These are phyloP conservation scores for Cactoblastis cactorum DNA, from an alignment of 2,888 invertebrate species.

Conservation along the genomic window DNA sequence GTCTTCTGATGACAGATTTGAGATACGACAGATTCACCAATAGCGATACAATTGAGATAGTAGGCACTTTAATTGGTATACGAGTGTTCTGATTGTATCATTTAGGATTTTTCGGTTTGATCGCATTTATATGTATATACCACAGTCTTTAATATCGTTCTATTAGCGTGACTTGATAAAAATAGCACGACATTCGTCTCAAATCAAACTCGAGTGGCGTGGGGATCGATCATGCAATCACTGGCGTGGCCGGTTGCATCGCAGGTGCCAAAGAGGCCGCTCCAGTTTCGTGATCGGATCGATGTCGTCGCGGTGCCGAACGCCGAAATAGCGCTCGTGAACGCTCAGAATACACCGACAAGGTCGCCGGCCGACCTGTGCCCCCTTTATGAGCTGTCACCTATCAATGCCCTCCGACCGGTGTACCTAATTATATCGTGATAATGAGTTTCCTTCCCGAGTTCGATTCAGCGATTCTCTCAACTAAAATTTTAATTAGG, in stretches of 20 bases:
- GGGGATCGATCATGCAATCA: conserved; percentile 50
- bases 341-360: conserved; percentile 56
- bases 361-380: conserved; percentile 58
- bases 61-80: too few species aligned
- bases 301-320: conserved; percentile 42
- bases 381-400: conserved; percentile 53
- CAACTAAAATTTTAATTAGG: conserved; percentile 17
- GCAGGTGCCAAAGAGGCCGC: conserved; percentile 67
- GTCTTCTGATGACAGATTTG: too few species aligned
- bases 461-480: conserved; percentile 6
- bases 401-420: conserved; percentile 36
- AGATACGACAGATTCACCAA: too few species aligned
- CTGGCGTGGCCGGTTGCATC: conserved; percentile 50
- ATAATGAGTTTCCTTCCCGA: conserved; percentile 23
- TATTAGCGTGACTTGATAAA: too few species aligned
- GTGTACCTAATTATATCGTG: conserved; percentile 32
- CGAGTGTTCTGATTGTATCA: too few species aligned
- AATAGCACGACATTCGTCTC: not conserved
- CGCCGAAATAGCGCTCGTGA: conserved; percentile 59
- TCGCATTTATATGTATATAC: too few species aligned
- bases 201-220: conserved; percentile 9
- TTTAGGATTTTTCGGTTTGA: too few species aligned
- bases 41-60: too few species aligned
- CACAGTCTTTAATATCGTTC: too few species aligned
- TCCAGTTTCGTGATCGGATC: conserved; percentile 57